Base-by-base conservation (phyloP, 2,113 vertebrate species). In the Tamias sibiricus region DNA sequence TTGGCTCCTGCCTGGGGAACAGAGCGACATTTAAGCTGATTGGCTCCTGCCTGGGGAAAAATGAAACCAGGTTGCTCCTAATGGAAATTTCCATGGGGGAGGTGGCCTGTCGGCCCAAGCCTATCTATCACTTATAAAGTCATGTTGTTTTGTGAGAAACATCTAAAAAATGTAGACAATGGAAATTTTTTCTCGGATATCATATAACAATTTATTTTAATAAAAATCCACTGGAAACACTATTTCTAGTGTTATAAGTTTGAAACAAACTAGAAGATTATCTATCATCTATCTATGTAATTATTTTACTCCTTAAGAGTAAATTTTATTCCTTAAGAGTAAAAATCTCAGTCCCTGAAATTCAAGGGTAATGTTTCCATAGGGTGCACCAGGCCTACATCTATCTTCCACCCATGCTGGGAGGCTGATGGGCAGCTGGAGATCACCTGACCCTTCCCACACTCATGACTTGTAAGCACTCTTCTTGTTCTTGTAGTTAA, bases 361-460 rank as follows among this genome's bases (percentile, higher is more conserved):
- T 81, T 81, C 13, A 74, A 40, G 4, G 0, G 6, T 54, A 59
- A 91, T 3, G 2, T 59, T 12, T 14, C 4, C 28, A 40, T 8
- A 71, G 49, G 28, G 35, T 62, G 6, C 14, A 32, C 6, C 37
- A 7, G 2, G 3, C 8, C 16, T 10, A 74, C 13, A 19, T 11
- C n/a, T n/a, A 26, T 3, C 32, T 3, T 13, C 12, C 22, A 22
- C 4, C 5, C 8, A 0, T 19, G 14, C 13, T 42, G 22, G 40
- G 6, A 0, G 40, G 10, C 6, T 40, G 37, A 32, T 0, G 11
- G 16, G 3, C 20, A 76, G 1, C 44, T 40, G 32, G 10, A 54
- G 72, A 35, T 12, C 49, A 35, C 2, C 47, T n/a, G 12, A 42
- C 10, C 8, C 24, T 44, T 32, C 14, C 32, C 14, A 11, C 32